Evolutionary conservation across 2,888 invertebrate genomes (phyloP).

Genomic region (Hartigia nigra): DNA sequence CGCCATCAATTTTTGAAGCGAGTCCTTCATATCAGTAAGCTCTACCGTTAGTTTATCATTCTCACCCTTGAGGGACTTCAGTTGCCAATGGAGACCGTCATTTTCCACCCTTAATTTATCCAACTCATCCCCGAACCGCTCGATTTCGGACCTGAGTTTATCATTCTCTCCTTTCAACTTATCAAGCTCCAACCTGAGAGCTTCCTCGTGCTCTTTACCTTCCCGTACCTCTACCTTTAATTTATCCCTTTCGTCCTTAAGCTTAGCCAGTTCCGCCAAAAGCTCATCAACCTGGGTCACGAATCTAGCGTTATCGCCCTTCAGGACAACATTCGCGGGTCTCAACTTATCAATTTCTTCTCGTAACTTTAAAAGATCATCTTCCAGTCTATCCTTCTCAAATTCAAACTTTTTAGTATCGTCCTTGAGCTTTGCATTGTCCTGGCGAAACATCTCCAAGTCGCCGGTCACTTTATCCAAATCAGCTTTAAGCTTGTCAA

Average conservation of each 20-base stretch:
- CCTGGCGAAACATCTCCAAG: conserved; percentile 25
- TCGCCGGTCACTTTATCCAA: conserved; percentile 34
- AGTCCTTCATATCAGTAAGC: not conserved
- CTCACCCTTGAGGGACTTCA: conserved; percentile 25
- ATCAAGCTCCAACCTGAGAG: conserved; percentile 21
- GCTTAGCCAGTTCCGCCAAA: conserved; percentile 10
- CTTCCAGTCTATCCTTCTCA: conserved; percentile 31
- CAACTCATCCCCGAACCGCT: conserved; percentile 11
- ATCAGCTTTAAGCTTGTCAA: conserved; percentile 31
- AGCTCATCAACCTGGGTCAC: conserved; percentile 22
- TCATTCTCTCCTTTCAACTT: conserved; percentile 24
- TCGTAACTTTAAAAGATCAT: conserved; percentile 19
- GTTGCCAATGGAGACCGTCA: conserved; percentile 18
- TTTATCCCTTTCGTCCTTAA: conserved; percentile 24
- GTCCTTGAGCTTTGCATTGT: conserved; percentile 23
- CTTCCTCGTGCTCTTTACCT: conserved; percentile 32
- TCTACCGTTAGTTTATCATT: conserved; percentile 29
- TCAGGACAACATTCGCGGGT: conserved; percentile 24
- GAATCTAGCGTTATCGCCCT: conserved; percentile 16
- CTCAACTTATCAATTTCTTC: conserved; percentile 29
- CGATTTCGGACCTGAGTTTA: conserved; percentile 23
- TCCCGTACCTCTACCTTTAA: conserved; percentile 34
- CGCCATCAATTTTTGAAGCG: conserved; percentile 18
- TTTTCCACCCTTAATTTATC: conserved; percentile 24
- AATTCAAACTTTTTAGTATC: conserved; percentile 35